Percentiles rank a stretch among this genome's conserved stretches.
These are phyloP conservation scores for Acanthopleura granulata DNA, from an alignment of 2,888 invertebrate species.

Conservation along the genomic window DNA sequence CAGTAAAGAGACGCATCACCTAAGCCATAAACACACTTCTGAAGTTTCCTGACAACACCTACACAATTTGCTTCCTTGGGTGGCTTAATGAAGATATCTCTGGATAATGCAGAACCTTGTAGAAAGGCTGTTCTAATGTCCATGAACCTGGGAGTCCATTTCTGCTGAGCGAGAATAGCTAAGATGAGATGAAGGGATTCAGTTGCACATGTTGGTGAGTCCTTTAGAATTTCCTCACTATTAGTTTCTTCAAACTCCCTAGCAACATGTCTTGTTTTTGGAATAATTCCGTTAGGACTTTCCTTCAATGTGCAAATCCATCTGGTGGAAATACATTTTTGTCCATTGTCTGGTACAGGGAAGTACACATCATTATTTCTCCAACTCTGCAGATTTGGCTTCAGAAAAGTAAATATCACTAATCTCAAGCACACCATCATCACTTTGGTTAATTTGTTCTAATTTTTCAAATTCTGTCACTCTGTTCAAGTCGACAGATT, in stretches of 20 bases:
- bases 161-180: constrained; percentile 22
- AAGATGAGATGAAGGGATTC: constrained; percentile 22
- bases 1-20: constrained; percentile 1
- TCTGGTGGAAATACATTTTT: constrained; percentile 28
- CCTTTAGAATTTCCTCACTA: constrained; percentile 16
- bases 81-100: background rate
- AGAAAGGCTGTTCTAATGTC: constrained; percentile 26
- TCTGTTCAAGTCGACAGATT: too few relatives aligned
- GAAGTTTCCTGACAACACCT: background rate
- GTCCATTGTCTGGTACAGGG: constrained; percentile 23
- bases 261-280: constrained; percentile 24
- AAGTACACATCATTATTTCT: background rate
- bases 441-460: too few relatives aligned
- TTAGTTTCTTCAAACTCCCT: too few relatives aligned
- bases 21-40: constrained; percentile 13
- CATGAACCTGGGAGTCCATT: constrained; percentile 25
- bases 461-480: too few relatives aligned
- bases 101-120: constrained; percentile 4
- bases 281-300: background rate
- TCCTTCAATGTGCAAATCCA: constrained; percentile 29
- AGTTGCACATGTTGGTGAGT: constrained; percentile 22
- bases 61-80: background rate
- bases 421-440: too few relatives aligned
- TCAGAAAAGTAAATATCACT: too few relatives aligned
- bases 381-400: too few relatives aligned